Evolutionary conservation across 2,797 vertebrate species (phyloP), one percentile per base, ranked within the genome.

Genomic region (Amazona ochrocephala): DNA sequence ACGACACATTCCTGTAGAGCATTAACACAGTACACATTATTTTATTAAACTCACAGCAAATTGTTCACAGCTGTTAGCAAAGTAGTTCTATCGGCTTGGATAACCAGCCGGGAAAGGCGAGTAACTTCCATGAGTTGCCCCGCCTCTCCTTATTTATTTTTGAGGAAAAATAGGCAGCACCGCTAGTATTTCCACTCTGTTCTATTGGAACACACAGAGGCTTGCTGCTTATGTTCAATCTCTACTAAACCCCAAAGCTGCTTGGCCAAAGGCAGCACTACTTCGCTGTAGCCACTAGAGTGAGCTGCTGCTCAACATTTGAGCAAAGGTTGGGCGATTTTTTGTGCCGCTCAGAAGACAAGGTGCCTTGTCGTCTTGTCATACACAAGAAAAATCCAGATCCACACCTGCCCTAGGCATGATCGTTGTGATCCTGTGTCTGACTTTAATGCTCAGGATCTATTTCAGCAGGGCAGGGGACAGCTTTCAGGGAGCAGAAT

Each of bases 271-370:
- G 68, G 45, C 44, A 67, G 92, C 92, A 80, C 45, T 91, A 66
- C 84, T 71, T 11, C 0, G 0, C 39, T 81, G 32, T 22, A 30
- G 79, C 64, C 98, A 94, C 95, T 90, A 96, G 98, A 97, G 96
- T 2, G 98, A 56, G 97, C 95, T 97, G 93, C 90, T 73, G 95
- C 41, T 77, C 81, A 73, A 97, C 48, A 91, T 97, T 90, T 97
- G 88, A 27, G 6, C 12, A 4, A 23, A 34, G 44, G 23, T 11
- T 1, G 23, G 23, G 27, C 34, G 0, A 27, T 7, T 9, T 4
- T 16, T 7, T 20, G 23, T 0, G 50, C 4, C 3, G 47, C 47
- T 45, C 7, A 0, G 32, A 2, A 5, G 5, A 20, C 30, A n/a
- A 11, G 44, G 20, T 10, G 27, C 19, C 14, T 66, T 9, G 65